A percentile compares a stretch with the other conserved stretches of the same genome.
Conservation (phyloP, 2,113 vertebrate genomes). For the Lasiurus cinereus region DNA sequence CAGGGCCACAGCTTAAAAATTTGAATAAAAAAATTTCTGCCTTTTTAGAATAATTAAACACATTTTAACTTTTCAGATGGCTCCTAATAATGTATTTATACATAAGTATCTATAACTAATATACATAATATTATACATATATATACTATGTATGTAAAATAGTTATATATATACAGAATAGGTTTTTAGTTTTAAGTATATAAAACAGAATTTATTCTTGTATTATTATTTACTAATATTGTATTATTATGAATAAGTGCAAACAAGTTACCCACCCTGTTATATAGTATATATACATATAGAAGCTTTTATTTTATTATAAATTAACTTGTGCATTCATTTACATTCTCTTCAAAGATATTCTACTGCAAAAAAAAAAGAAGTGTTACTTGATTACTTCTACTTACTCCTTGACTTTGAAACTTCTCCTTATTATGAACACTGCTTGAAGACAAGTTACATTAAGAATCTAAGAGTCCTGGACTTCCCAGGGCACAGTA, state of each 20-base stretch:
- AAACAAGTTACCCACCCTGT: neutral
- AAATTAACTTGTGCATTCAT: constrained; percentile 31
- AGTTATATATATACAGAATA: neutral
- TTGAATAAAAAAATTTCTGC: neutral
- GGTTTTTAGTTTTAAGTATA: neutral
- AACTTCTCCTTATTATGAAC: neutral
- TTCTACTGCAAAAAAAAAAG: neutral
- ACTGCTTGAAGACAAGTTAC: neutral
- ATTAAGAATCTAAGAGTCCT: neutral
- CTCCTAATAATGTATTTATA: neutral
- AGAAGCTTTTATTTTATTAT: neutral
- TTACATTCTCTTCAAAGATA: constrained; percentile 14
- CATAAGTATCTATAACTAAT: neutral
- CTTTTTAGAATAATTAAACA: neutral
- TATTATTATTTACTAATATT: neutral
- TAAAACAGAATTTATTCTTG: neutral
- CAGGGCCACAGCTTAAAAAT: neutral
- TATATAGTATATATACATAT: neutral
- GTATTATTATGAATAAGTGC: neutral
- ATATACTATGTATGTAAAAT: neutral
- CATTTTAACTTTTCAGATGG: neutral
- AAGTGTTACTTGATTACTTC: neutral
- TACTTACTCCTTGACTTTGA: neutral
- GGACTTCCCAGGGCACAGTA: neutral
- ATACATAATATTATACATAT: neutral